Evolutionary conservation across 1,140 invertebrate species (phyloP).

Genomic region (Cyrtorhinus lividipennis): DNA sequence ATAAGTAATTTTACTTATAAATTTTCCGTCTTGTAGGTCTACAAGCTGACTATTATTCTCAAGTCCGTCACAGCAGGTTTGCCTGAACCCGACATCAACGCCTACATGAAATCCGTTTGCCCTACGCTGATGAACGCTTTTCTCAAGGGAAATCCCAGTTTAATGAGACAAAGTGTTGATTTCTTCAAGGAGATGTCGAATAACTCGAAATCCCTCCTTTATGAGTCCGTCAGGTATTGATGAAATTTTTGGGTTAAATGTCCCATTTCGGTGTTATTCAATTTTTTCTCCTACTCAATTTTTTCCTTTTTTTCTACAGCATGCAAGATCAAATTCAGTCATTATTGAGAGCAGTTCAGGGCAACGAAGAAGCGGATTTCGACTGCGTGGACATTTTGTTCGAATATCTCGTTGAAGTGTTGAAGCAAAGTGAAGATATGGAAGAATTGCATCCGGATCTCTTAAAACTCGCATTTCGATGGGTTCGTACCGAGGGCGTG

Average conservation of each 20-base stretch:
- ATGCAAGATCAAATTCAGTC: not conserved
- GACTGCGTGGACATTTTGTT: slow-evolving; percentile 15
- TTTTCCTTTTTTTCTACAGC: no score
- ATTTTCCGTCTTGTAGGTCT: slow-evolving; percentile 29
- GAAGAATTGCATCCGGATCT: slow-evolving; percentile 6
- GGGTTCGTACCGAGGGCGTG: slow-evolving; percentile 5
- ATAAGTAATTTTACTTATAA: no score
- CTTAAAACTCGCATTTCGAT: not conserved
- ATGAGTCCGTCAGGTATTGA: no score
- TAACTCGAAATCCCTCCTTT: no score
- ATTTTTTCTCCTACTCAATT: no score
- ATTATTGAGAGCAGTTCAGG: not conserved
- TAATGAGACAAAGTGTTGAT: slow-evolving; percentile 37
- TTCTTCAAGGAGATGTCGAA: slow-evolving; percentile 38
- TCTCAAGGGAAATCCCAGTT: slow-evolving; percentile 31
- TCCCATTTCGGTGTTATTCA: no score
- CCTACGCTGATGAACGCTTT: slow-evolving; percentile 34
- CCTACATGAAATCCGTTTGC: slow-evolving; percentile 36
- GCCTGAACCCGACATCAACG: slow-evolving; percentile 34
- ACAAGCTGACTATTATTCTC: slow-evolving; percentile 39
- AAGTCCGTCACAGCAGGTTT: slow-evolving; percentile 36
- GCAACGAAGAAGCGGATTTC: not conserved
- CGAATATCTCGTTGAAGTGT: slow-evolving; percentile 8
- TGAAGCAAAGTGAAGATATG: not conserved
- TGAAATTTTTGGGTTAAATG: no score